Base-by-base conservation (phyloP, 2,888 invertebrate species). In the Drosophila prolongata region DNA sequence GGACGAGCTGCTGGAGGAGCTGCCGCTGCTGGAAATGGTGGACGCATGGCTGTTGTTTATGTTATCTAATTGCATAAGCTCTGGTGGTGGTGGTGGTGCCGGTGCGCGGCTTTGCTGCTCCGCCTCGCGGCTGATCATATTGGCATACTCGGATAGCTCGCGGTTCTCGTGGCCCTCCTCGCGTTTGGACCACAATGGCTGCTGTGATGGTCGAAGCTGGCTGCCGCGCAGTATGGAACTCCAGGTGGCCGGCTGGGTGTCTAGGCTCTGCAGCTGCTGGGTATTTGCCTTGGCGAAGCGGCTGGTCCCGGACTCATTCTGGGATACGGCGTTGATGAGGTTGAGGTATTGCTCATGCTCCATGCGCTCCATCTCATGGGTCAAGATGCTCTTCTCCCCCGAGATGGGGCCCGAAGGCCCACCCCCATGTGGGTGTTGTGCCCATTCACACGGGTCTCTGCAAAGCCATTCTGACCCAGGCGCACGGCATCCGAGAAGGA, bases 401-500 rank as follows among this genome's bases (percentile, higher is more conserved):
- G 52, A 8, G 19, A 0, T 4, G 42, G 16, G 0, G 30, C 19
- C 6, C n/a, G 13, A 11, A 11, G 47, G 1, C 19, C 58, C 47
- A 1, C 56, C 1, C 19, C 58, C 47, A 1, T 59, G 55, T 67
- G 9, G 5, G 1, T 14, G 19, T 8, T 10, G 46, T 74, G 62
- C 0, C 74, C 76, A 30, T 75, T 75, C 2, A 50, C 38, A 9
- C 75, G 72, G 6, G 27, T 56, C 9, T 73, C 72, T 2, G 9
- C n/a, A 1, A 14, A 75, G 2, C 80, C 76, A 27, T 83, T 88
- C 49, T 60, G 67, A n/a, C 80, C 76, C 14, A 50, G 68, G 5
- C 88, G 88, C 42, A 83, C 62, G 1, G 86, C 82, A 16, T 83
- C 82, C 0, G 82, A 77, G 43, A 82, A 85, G 2, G 81, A 54